phyloP scores from a whole-genome alignment of 2,797 vertebrate genomes.

The Hippoglossus hippoglossus region DNA sequence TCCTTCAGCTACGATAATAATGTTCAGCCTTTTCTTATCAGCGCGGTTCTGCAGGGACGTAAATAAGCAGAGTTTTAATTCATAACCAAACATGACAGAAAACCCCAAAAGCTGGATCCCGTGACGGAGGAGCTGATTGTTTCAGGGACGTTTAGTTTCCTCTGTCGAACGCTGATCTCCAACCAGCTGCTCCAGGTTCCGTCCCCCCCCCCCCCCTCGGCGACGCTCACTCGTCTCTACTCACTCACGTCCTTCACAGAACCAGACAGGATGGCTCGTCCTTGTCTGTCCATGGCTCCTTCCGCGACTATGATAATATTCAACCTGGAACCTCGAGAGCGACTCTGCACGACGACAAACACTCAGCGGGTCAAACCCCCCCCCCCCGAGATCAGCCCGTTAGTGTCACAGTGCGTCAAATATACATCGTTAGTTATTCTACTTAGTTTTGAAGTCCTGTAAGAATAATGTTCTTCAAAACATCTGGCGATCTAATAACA shows the following conservation, averaged over 20 bases:
- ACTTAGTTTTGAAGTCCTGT: too few species aligned
- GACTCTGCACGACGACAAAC: constrained; percentile 82
- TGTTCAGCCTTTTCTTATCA: constrained; percentile 96
- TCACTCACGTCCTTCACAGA: constrained; percentile 85
- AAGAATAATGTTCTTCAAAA: too few species aligned
- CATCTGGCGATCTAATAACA: too few species aligned
- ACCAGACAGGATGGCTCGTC: constrained; percentile 87
- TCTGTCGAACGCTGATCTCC: too few species aligned
- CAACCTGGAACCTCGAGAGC: constrained; percentile 88
- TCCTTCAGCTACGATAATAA: constrained; percentile 97
- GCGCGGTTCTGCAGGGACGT: constrained; percentile 89
- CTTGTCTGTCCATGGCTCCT: constrained; percentile 88
- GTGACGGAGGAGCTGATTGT: neutral
- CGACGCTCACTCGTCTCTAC: constrained; percentile 65
- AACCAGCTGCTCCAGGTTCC: constrained; percentile 53
- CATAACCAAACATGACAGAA: constrained; percentile 52
- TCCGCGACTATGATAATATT: constrained; percentile 96
- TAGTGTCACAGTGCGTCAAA: too few species aligned
- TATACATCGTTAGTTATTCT: too few species aligned
- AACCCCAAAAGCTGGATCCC: constrained; percentile 54
- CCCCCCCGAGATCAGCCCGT: too few species aligned
- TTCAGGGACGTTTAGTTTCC: too few species aligned
- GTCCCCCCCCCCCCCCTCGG: constrained; percentile 60
- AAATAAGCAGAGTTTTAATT: constrained; percentile 26
- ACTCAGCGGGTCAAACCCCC: constrained; percentile 31